phyloP scores from a whole-genome alignment of 2,797 vertebrate species.

The Fratercula arctica region DNA sequence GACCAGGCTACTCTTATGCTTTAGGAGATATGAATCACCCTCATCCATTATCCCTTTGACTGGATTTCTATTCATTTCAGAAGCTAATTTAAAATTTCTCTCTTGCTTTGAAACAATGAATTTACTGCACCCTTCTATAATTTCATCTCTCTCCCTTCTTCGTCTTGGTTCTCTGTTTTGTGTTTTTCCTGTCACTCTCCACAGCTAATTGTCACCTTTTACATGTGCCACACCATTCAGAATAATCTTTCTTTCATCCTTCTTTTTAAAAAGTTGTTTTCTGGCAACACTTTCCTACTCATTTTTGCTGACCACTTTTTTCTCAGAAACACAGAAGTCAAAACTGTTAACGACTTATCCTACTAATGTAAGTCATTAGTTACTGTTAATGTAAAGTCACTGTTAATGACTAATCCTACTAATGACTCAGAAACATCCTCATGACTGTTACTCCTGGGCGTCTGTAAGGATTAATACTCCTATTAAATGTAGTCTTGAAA shows the following conservation, averaged over 20 bases:
- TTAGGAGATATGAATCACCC: background rate
- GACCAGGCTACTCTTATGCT: background rate
- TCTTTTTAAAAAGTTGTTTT: background rate
- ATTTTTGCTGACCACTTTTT: background rate
- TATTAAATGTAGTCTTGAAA: background rate
- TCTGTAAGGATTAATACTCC: background rate
- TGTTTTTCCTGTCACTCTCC: background rate
- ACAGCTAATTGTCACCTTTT: background rate
- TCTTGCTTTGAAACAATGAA: background rate
- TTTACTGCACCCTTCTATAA: background rate
- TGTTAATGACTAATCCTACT: background rate
- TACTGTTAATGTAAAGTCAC: background rate
- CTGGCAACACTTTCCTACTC: background rate
- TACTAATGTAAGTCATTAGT: background rate
- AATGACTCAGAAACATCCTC: background rate
- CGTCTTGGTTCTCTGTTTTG: background rate
- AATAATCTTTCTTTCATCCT: background rate
- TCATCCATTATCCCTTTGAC: background rate
- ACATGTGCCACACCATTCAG: background rate
- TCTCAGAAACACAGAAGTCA: background rate
- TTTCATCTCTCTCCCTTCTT: background rate
- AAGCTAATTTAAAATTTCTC: background rate
- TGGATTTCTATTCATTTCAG: background rate
- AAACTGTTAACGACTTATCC: background rate
- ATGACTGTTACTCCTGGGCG: background rate